Evolutionary conservation across 23 tunicate species (phyloP).

Genomic region (Botrylloides violaceus): DNA sequence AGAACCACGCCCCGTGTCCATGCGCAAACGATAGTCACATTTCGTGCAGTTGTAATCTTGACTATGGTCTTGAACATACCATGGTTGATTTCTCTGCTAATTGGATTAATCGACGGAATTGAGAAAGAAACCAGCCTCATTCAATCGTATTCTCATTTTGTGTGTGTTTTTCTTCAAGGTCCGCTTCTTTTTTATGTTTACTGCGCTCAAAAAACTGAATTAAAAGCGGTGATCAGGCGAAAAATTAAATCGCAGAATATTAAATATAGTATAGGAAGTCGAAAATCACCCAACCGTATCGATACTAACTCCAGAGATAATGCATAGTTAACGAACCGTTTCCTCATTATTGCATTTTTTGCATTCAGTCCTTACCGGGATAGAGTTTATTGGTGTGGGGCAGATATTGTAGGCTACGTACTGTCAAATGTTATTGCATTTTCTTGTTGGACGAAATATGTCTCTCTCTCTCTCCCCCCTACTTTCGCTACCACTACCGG

Average conservation of each 20-base stretch:
- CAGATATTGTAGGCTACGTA: too few species aligned
- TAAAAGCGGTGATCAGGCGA: neutral
- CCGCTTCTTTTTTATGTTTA: slow-evolving; percentile 7
- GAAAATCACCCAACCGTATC: neutral
- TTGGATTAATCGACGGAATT: neutral
- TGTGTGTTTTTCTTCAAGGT: slow-evolving; percentile 3
- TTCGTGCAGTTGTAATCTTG: slow-evolving; percentile 2
- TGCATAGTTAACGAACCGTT: too few species aligned
- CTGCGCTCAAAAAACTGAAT: slow-evolving; percentile 11
- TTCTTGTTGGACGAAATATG: too few species aligned
- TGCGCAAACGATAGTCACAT: neutral
- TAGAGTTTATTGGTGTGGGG: too few species aligned
- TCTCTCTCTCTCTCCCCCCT: too few species aligned
- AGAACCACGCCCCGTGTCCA: neutral
- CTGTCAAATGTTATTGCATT: too few species aligned
- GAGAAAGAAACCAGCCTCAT: neutral
- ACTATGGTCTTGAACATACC: slow-evolving; percentile 3
- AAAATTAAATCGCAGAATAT: neutral
- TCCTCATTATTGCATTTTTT: too few species aligned
- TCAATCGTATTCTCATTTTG: slow-evolving; percentile 7
- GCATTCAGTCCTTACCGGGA: too few species aligned
- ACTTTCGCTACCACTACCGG: too few species aligned
- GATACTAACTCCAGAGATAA: neutral
- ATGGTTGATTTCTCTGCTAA: slow-evolving; percentile 1
- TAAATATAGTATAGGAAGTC: neutral